Evolutionary conservation across 2,888 invertebrate species (phyloP).

Genomic region (Celastrina argiolus): DNA sequence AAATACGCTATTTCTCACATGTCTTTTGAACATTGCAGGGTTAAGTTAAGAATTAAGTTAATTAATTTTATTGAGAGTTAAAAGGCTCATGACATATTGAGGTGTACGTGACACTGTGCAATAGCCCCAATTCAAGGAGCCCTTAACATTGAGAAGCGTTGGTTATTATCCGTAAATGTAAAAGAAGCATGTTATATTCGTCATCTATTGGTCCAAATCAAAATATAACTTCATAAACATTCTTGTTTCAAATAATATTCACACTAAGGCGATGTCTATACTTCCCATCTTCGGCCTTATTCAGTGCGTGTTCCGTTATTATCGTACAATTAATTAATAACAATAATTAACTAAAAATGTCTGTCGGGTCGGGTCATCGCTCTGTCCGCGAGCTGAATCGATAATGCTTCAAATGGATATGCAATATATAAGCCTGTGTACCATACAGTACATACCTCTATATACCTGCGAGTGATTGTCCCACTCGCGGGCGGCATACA

Average conservation of each 20-base stretch:
- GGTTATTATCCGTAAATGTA: neutral
- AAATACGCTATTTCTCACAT: neutral
- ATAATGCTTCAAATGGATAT: slow-evolving; percentile 74
- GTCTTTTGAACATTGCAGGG: neutral
- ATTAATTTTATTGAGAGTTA: too few species aligned
- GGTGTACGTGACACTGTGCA: neutral
- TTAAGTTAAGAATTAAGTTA: too few species aligned
- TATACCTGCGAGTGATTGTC: slow-evolving; percentile 6
- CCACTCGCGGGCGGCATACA: neutral
- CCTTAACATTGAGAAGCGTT: neutral
- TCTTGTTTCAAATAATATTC: too few species aligned
- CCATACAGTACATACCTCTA: slow-evolving; percentile 27
- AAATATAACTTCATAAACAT: too few species aligned
- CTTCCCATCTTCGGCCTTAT: neutral
- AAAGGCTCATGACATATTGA: too few species aligned
- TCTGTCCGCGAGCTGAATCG: slow-evolving; percentile 65
- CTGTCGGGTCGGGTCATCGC: slow-evolving; percentile 65
- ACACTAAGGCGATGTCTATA: neutral
- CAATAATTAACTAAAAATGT: slow-evolving; percentile 75
- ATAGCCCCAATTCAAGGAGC: neutral
- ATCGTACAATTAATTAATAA: neutral
- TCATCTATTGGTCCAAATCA: too few species aligned
- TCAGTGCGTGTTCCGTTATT: neutral
- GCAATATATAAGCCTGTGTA: slow-evolving; percentile 54
- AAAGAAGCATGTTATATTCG: too few species aligned